These are phyloP conservation scores for Stichopus horrens DNA, from an alignment of 53 echinoderm and acorn worm genomes.

Conservation along the genomic window DNA sequence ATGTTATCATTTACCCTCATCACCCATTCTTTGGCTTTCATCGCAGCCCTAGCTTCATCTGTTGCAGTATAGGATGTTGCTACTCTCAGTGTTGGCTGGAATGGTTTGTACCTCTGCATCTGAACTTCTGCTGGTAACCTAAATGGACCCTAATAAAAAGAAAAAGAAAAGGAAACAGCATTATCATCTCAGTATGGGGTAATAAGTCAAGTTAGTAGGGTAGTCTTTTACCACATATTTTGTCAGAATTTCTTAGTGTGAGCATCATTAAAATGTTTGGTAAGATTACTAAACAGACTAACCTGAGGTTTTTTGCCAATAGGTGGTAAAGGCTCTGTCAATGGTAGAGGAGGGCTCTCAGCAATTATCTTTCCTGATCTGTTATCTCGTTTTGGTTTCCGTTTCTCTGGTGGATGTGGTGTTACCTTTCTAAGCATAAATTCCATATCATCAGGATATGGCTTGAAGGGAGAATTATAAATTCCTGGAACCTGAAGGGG, in stretches of 20 bases:
- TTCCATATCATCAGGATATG: conserved; percentile 99
- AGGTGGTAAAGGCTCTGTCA: conserved; percentile 90
- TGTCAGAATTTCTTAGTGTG: no score
- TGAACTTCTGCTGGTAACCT: conserved; percentile 75
- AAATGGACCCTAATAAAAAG: conserved; percentile 79
- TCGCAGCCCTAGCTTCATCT: conserved; percentile 94
- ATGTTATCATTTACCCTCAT: conserved; percentile 99
- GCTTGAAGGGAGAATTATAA: conserved; percentile 97
- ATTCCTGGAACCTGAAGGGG: conserved; percentile 85
- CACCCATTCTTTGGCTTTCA: conserved; percentile 97
- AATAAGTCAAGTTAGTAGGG: no score
- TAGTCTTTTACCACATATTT: no score
- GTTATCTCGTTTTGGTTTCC: conserved; percentile 90
- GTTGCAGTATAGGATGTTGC: conserved; percentile 89
- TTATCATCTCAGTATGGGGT: background rate
- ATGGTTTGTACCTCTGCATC: conserved; percentile 81
- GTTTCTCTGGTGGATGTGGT: conserved; percentile 86
- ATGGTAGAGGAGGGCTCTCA: conserved; percentile 78
- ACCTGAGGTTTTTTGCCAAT: conserved; percentile 93
- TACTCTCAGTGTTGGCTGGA: conserved; percentile 94
- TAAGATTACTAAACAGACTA: background rate
- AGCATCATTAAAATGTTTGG: no score
- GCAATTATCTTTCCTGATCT: conserved; percentile 78
- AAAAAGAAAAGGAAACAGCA: background rate
- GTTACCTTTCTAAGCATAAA: conserved; percentile 75